Evolutionary conservation across 2,797 vertebrate genomes (phyloP), one percentile per base, ranked within the genome.

Genomic region (Pygocentrus nattereri): DNA sequence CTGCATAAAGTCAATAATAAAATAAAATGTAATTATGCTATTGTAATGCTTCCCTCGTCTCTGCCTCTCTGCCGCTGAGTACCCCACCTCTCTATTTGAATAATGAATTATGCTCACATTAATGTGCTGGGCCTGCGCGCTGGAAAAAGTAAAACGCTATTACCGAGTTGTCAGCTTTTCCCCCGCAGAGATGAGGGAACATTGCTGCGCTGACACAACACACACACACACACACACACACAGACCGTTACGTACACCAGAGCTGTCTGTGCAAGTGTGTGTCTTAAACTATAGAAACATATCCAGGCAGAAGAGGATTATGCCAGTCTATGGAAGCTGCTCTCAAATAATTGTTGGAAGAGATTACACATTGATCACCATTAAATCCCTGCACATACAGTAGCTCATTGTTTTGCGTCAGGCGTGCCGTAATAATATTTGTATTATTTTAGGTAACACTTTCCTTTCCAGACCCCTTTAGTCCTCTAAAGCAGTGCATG

Each of bases 61-160:
- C 90, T 94, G 94, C 95, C 96, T 95, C 94, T 93, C 96, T 95
- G 93, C 94, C 89, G 88, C 89, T 68, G 85, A 56, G 93, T 92
- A 92, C 93, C 92, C 95, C 95, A 96, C 94, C 95, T 96, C 95
- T 95, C 94, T 95, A 96, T 97, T 96, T 96, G 95, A 97, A 97
- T 98, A 97, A 97, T 98, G 97, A 97, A 97, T 97, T 97, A 96
- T 96, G 95, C 96, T 97, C 95, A 94, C 95, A 96, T 96, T 97
- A 97, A 96, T 94, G 95, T 92, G 93, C 94, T 92, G 88, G 93
- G 95, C 92, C 93, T 95, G 95, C 95, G 96, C 95, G 95, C 95
- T 94, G 93, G 96, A 64, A 18, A 96, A 96, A 97, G 95, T 96
- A 95, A 96, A 96, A 97, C 96, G 96, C 96, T 96, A 97, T 97